These are phyloP conservation scores for Athalia cordata DNA, from an alignment of 2,888 invertebrate genomes.

Conservation along the genomic window DNA sequence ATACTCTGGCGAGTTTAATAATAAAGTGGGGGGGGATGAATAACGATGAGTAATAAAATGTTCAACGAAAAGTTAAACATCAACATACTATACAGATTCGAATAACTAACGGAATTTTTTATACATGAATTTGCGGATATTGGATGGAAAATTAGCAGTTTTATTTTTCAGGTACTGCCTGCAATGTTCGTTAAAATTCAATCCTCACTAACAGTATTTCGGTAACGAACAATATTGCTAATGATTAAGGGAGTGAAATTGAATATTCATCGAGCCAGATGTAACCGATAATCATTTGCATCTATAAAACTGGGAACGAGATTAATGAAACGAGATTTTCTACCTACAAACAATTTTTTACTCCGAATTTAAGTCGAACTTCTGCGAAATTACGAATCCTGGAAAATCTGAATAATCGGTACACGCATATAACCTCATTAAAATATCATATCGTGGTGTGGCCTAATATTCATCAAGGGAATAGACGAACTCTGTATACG, in stretches of 20 bases:
- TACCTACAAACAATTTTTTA: background rate
- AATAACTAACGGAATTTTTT: no score
- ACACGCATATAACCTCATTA: background rate
- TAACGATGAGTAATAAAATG: no score
- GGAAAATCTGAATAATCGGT: slow-evolving; percentile 8
- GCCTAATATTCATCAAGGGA: slow-evolving; percentile 22
- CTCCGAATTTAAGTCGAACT: background rate
- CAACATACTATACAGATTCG: no score
- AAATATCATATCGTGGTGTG: slow-evolving; percentile 16
- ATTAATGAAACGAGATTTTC: slow-evolving; percentile 3
- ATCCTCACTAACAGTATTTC: background rate
- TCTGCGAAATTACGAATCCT: background rate
- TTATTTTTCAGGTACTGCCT: background rate
- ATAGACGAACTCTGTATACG: slow-evolving; percentile 13
- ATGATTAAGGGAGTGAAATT: background rate
- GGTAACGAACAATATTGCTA: slow-evolving; percentile 12
- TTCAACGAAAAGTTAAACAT: no score
- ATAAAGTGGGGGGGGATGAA: no score
- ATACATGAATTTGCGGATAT: background rate
- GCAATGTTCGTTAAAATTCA: background rate
- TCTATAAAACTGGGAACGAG: background rate
- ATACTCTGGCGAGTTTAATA: no score
- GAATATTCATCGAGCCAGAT: slow-evolving; percentile 11
- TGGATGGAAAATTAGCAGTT: background rate
- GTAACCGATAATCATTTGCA: slow-evolving; percentile 1